Evolutionary conservation across 2,113 vertebrate genomes (phyloP), one percentile per base, ranked within the genome.

Genomic region (Otocyon megalotis): DNA sequence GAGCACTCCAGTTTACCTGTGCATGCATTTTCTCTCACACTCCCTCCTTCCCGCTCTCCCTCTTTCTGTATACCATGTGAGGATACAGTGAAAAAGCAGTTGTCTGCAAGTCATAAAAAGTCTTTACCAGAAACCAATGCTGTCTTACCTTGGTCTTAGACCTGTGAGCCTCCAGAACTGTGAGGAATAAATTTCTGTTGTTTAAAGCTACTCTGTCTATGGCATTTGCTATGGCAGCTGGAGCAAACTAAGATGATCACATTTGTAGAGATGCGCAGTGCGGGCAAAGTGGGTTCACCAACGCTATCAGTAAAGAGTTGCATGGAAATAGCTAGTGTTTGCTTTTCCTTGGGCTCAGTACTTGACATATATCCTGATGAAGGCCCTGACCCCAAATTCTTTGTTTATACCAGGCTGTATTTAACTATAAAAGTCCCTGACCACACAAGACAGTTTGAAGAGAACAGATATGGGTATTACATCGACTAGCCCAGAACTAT

Each of bases 121-220:
- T 30, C 48, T 9, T 48, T 67, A 56, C 24, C 56, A 92, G 48
- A 65, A 74, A 58, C 8, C 65, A 88, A 30, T 4, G 13, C 9
- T 93, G 24, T 50, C 6, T 24, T 14, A 77, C 14, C 50, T 77
- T 32, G 50, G 84, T 77, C 32, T 71, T 72, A 48, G 11, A 80
- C 22, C 30, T 88, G 63, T 22, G 20, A 79, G n/a, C 22, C 3
- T 74, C 56, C 67, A 67, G 35, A 88, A 74, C 4, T 63, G 11
- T 72, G 58, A 93, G 67, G n/a, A 88, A 92, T 65, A 81, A 19
- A 95, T 28, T 92, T 32, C 30, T 35, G 30, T 48, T 88, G 60
- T 69, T 26, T 82, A 67, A 53, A 50, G 56, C 43, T 32, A 91
- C 26, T 26, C 22, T 50, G 15, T 30, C 56, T 62, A 8, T 35